phyloP scores from a whole-genome alignment of 2,113 vertebrate species.

The Sinocyclocheilus anophthalmus region DNA sequence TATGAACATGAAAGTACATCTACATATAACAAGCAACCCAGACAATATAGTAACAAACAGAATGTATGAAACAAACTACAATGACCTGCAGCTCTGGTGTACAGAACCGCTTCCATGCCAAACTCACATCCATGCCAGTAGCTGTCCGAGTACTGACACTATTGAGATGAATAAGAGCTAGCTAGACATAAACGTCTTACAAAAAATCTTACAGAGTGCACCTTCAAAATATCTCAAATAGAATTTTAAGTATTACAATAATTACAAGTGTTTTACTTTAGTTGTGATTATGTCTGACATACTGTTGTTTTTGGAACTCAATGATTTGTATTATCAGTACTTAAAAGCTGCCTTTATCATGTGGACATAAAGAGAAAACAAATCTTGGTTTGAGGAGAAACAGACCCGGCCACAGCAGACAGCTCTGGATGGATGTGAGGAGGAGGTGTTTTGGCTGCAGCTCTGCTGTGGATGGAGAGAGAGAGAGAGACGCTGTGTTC shows the following conservation, averaged over 20 bases:
- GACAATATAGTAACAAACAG: not conserved
- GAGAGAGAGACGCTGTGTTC: too few species aligned
- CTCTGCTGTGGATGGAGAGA: too few species aligned
- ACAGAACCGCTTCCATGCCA: not conserved
- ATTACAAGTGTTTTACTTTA: slow-evolving; percentile 18
- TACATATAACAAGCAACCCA: not conserved
- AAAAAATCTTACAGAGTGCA: not conserved
- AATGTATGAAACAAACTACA: not conserved
- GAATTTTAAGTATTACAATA: not conserved
- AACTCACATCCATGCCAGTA: not conserved
- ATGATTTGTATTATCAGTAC: too few species aligned
- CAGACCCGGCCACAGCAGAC: too few species aligned
- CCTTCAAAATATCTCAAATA: not conserved
- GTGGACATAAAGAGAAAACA: too few species aligned
- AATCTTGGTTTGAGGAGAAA: too few species aligned
- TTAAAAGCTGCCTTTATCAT: too few species aligned
- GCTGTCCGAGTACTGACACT: not conserved
- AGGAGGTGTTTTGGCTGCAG: too few species aligned
- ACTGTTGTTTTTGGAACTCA: too few species aligned
- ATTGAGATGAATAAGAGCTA: not conserved
- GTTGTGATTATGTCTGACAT: not conserved
- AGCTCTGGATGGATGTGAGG: too few species aligned
- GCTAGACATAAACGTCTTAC: not conserved
- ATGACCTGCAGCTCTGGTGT: not conserved
- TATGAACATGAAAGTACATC: not conserved